These are phyloP conservation scores for Ammodytes dubius DNA, from an alignment of 2,113 vertebrate species.

Conservation along the genomic window DNA sequence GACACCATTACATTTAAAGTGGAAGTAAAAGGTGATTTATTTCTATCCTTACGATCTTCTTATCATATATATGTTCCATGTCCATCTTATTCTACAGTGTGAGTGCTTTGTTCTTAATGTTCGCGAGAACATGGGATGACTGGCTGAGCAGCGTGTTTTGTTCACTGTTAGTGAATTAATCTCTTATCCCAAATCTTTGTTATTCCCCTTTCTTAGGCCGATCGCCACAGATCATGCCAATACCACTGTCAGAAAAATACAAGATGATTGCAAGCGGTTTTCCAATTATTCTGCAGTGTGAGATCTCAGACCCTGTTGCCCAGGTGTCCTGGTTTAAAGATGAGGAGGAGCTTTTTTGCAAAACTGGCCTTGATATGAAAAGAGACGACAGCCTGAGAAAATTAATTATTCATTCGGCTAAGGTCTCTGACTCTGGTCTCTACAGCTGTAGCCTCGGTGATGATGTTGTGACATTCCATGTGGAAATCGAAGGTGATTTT, in stretches of 20 bases:
- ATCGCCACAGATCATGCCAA: constrained; percentile 76
- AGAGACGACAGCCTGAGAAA: constrained; percentile 84
- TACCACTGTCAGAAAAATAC: constrained; percentile 78
- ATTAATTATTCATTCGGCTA: constrained; percentile 86
- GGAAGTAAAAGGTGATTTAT: constrained; percentile 84
- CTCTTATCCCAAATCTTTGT: constrained; percentile 52
- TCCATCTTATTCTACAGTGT: constrained; percentile 40
- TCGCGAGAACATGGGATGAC: constrained; percentile 15
- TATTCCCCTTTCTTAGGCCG: constrained; percentile 76
- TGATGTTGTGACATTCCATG: constrained; percentile 88
- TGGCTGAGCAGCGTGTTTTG: constrained; percentile 12
- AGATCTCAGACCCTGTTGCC: constrained; percentile 85
- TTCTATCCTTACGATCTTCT: constrained; percentile 29
- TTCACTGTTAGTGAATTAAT: constrained; percentile 1
- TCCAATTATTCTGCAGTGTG: constrained; percentile 87
- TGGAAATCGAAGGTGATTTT: constrained; percentile 90
- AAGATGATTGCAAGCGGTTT: constrained; percentile 74
- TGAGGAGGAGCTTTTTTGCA: constrained; percentile 86
- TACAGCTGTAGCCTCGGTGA: constrained; percentile 90
- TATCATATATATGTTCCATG: neutral
- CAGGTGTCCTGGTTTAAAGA: constrained; percentile 93
- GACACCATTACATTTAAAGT: constrained; percentile 82
- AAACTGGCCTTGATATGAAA: constrained; percentile 86
- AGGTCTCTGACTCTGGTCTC: constrained; percentile 86
- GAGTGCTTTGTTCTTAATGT: constrained; percentile 35